Evolutionary conservation across 2,888 invertebrate species (phyloP).

Genomic region (Xestobium rufovillosum): DNA sequence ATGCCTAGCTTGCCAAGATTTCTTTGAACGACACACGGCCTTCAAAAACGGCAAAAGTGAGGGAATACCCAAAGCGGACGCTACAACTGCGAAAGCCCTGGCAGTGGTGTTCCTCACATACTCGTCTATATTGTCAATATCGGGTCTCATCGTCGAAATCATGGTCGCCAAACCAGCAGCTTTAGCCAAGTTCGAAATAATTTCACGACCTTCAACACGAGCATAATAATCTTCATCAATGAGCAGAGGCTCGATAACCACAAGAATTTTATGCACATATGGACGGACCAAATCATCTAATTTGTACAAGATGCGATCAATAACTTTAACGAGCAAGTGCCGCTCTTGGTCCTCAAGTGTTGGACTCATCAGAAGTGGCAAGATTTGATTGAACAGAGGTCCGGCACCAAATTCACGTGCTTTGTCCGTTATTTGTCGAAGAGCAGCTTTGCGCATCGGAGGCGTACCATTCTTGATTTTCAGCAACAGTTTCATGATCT

Average conservation of each 20-base stretch:
- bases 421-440: constrained; percentile 97
- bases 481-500: constrained; percentile 96
- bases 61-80: constrained; percentile 97
- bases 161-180: constrained; percentile 99
- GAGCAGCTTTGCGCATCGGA: constrained; percentile 96
- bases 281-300: constrained; percentile 97
- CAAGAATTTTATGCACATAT: constrained; percentile 98
- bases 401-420: constrained; percentile 98
- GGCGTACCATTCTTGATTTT: constrained; percentile 99
- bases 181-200: constrained; percentile 98
- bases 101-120: constrained; percentile 99
- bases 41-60: constrained; percentile 95
- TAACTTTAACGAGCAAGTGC: constrained; percentile 97
- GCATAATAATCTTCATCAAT: constrained; percentile 99
- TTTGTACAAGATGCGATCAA: constrained; percentile 97
- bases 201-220: constrained; percentile 97
- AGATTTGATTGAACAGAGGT: constrained; percentile 96
- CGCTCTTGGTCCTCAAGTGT: constrained; percentile 99
- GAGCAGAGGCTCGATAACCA: constrained; percentile 95
- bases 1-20: constrained; percentile 98
- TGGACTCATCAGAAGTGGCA: constrained; percentile 99
- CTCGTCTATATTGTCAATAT: constrained; percentile 99
- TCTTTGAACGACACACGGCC: constrained; percentile 98
- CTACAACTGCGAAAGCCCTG: constrained; percentile 99
- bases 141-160: constrained; percentile 99